These are phyloP conservation scores for Myotis myotis DNA, from an alignment of 2,797 vertebrate genomes.

Conservation along the genomic window DNA sequence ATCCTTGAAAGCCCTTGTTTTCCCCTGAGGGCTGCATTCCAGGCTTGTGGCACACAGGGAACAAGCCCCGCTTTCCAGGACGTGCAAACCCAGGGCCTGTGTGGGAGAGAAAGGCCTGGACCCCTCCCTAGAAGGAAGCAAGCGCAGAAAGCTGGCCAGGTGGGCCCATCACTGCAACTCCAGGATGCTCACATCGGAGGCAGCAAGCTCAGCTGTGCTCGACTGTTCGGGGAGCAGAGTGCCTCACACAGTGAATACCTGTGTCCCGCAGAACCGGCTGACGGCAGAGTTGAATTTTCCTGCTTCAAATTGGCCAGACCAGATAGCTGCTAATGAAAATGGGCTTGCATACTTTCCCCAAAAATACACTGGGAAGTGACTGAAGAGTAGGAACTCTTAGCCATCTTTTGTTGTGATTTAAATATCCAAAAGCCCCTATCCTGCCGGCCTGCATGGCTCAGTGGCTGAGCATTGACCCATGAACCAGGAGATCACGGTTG, in stretches of 20 bases:
- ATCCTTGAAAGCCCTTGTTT: background rate
- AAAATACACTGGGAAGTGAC: background rate
- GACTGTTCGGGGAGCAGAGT: background rate
- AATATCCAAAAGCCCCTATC: background rate
- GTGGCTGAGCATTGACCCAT: too few relatives aligned
- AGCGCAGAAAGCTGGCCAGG: background rate
- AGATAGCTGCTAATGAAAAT: background rate
- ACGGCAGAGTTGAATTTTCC: background rate
- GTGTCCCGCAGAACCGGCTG: background rate
- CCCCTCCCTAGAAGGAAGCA: background rate
- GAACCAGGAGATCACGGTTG: too few relatives aligned
- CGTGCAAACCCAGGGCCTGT: background rate
- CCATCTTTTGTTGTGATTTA: background rate
- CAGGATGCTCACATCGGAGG: background rate
- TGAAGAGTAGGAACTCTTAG: background rate
- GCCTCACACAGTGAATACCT: fast-evolving
- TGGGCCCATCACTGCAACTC: background rate
- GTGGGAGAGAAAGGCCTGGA: background rate
- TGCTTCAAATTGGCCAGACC: background rate
- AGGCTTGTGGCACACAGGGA: background rate
- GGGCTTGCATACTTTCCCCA: background rate
- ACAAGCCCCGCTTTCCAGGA: background rate
- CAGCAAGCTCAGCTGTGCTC: background rate
- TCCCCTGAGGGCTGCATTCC: conserved; percentile 23
- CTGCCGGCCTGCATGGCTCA: background rate